Evolutionary conservation across 1,140 invertebrate genomes (phyloP).

Genomic region (Caenorhabditis elegans): DNA sequence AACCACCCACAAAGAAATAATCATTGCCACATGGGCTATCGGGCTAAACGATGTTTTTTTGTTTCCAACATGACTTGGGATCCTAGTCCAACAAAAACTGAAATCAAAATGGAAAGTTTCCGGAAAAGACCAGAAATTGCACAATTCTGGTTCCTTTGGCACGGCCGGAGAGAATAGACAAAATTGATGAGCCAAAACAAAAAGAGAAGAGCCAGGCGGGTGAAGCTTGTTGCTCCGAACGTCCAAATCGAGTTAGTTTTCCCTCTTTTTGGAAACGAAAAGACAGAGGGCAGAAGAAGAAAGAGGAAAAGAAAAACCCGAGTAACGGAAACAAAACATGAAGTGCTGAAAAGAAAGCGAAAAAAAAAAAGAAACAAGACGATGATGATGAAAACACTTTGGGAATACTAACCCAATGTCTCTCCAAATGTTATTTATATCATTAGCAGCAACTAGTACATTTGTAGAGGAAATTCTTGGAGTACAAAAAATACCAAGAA

Average conservation of each 20-base stretch:
- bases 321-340: not conserved
- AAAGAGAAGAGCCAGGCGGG: not conserved
- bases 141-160: not conserved
- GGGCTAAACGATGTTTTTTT: no score
- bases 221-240: not conserved
- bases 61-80: no score
- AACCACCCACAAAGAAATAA: no score
- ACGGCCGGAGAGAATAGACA: not conserved
- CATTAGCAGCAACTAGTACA: not conserved
- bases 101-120: no score
- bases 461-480: not conserved
- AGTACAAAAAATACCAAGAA: no score
- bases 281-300: not conserved
- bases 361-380: not conserved
- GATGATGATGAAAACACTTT: not conserved
- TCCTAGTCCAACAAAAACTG: no score
- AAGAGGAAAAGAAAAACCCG: not conserved
- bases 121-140: no score
- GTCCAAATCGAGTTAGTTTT: slow-evolving; percentile 26
- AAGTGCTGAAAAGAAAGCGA: slow-evolving; percentile 14
- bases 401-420: not conserved
- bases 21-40: no score
- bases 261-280: not conserved
- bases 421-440: slow-evolving; percentile 12
- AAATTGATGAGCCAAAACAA: slow-evolving; percentile 26